These are phyloP conservation scores for Halcyon badia DNA, from an alignment of 2,797 vertebrate genomes.

Conservation along the genomic window DNA sequence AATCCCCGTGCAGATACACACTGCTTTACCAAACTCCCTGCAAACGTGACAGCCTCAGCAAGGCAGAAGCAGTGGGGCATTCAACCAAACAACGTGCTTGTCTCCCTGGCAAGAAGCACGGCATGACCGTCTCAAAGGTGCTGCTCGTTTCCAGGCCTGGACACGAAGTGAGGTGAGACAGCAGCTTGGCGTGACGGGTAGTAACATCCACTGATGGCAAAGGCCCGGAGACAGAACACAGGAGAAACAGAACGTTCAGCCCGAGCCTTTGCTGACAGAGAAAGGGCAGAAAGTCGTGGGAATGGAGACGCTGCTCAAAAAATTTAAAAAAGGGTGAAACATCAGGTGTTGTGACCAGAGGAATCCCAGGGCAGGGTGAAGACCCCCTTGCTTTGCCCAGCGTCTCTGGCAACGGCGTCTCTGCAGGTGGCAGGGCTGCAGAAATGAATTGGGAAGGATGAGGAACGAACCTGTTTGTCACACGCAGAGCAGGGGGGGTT, in stretches of 20 bases:
- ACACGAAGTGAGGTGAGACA: not conserved
- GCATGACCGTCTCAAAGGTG: not conserved
- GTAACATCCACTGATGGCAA: not conserved
- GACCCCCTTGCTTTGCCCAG: not conserved
- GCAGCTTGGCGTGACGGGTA: not conserved
- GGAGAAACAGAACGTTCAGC: not conserved
- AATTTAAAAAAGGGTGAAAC: not conserved
- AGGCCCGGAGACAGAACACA: not conserved
- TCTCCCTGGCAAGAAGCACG: not conserved
- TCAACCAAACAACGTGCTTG: not conserved
- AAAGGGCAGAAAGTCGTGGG: not conserved
- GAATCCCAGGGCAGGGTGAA: not conserved
- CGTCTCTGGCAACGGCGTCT: not conserved
- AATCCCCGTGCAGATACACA: not conserved
- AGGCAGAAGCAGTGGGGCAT: not conserved
- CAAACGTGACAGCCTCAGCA: conserved; percentile 14
- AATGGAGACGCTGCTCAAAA: not conserved
- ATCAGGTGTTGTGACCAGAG: not conserved
- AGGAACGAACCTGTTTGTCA: not conserved
- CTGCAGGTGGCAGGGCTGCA: not conserved
- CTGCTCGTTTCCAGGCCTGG: fast-evolving
- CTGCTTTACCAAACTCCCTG: conserved; percentile 18
- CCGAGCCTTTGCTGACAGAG: not conserved
- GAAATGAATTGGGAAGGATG: not conserved
- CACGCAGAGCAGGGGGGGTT: fast-evolving